Evolutionary conservation across 2,888 invertebrate species (phyloP).

Genomic region (Rhagonycha fulva): DNA sequence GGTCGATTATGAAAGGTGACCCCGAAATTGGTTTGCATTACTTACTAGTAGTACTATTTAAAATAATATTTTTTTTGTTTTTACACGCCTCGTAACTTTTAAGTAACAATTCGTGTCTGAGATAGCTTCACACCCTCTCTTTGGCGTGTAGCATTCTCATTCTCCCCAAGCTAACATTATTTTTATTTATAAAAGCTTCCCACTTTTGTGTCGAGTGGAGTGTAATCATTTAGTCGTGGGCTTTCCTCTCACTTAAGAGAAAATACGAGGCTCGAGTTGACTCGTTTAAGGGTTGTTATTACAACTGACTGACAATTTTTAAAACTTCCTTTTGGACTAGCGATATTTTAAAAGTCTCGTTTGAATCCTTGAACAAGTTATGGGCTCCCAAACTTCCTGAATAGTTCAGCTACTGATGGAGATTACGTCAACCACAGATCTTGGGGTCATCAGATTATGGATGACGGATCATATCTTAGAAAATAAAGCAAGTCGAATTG

Average conservation of each 20-base stretch:
- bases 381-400: neutral
- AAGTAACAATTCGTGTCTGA: neutral
- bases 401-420: neutral
- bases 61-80: neutral
- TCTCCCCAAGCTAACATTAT: neutral
- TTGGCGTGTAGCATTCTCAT: neutral
- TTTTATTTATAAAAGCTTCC: slow-evolving; percentile 4
- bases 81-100: slow-evolving; percentile 1
- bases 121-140: neutral
- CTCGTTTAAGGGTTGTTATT: neutral
- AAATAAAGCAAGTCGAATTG: no score
- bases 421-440: neutral
- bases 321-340: neutral
- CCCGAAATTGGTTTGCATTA: neutral
- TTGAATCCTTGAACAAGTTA: no score
- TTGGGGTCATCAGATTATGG: neutral
- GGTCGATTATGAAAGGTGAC: neutral
- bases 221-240: neutral
- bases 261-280: neutral
- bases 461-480: neutral
- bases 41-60: no score
- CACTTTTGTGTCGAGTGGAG: neutral
- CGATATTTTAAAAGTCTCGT: no score
- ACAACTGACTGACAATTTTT: neutral
- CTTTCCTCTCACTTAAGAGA: neutral